These are phyloP conservation scores for Hecatera dysodea DNA, from an alignment of 2,888 invertebrate species.

Conservation along the genomic window DNA sequence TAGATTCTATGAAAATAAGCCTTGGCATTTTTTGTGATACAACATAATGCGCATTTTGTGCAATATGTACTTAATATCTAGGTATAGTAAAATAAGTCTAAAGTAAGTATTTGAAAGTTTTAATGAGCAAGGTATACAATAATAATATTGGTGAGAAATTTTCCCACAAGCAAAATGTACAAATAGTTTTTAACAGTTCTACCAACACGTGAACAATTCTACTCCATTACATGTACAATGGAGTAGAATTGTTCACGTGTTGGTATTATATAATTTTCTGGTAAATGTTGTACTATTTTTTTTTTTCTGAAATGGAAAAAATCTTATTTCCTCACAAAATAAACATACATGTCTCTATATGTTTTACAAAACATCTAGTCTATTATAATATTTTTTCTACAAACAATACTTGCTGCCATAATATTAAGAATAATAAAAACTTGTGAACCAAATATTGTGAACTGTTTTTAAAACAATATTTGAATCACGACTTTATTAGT, in stretches of 20 bases:
- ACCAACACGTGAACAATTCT: not conserved
- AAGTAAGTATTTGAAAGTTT: constrained; percentile 22
- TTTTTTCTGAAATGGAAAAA: constrained; percentile 1
- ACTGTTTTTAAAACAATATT: constrained; percentile 75
- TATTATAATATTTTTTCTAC: constrained; percentile 58
- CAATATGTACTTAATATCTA: constrained; percentile 57
- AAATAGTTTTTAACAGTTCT: constrained; percentile 19
- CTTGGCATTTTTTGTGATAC: constrained; percentile 65
- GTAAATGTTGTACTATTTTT: not conserved
- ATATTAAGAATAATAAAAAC: constrained; percentile 71
- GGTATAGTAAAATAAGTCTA: constrained; percentile 28
- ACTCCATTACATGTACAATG: too few relatives aligned
- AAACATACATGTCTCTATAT: not conserved
- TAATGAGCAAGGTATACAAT: constrained; percentile 54
- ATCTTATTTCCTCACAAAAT: constrained; percentile 4
- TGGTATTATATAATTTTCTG: not conserved
- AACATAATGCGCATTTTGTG: constrained; percentile 50
- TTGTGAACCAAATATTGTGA: constrained; percentile 87
- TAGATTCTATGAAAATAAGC: constrained; percentile 32
- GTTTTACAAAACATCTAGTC: constrained; percentile 66
- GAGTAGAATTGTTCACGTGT: too few relatives aligned
- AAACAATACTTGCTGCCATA: constrained; percentile 80
- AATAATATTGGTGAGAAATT: constrained; percentile 5
- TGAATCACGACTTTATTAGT: constrained; percentile 83
- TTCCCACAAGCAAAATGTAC: constrained; percentile 2